These are phyloP conservation scores for Schlechtendalia chinensis DNA, from an alignment of 1,140 invertebrate species.

Conservation along the genomic window DNA sequence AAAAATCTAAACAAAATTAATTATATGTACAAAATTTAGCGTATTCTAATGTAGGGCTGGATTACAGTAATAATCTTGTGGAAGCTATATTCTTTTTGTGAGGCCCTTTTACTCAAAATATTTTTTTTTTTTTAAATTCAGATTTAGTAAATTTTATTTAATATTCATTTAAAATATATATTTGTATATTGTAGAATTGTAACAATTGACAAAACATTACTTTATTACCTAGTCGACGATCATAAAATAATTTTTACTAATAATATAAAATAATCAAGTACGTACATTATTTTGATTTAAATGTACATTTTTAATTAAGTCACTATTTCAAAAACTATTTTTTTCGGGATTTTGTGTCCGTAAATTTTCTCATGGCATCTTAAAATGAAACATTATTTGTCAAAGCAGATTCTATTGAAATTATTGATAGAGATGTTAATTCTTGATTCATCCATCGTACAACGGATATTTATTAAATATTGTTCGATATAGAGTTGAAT, in stretches of 20 bases:
- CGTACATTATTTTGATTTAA: too few relatives aligned
- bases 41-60: too few relatives aligned
- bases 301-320: too few relatives aligned
- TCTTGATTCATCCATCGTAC: background rate
- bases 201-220: background rate
- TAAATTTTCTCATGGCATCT: background rate
- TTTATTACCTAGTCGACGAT: too few relatives aligned
- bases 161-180: background rate
- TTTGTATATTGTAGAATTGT: background rate
- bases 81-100: background rate
- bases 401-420: conserved; percentile 6
- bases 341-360: background rate
- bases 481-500: too few relatives aligned
- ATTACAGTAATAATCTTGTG: background rate
- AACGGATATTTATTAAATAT: conserved; percentile 13
- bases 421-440: conserved; percentile 3
- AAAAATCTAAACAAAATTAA: too few relatives aligned
- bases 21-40: too few relatives aligned
- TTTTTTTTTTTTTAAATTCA: background rate
- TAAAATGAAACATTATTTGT: background rate
- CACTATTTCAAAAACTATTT: background rate
- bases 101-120: background rate
- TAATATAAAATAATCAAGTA: background rate
- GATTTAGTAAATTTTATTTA: background rate
- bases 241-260: too few relatives aligned